These are phyloP conservation scores for Leptopilina boulardi DNA, from an alignment of 1,140 invertebrate species.

Conservation along the genomic window DNA sequence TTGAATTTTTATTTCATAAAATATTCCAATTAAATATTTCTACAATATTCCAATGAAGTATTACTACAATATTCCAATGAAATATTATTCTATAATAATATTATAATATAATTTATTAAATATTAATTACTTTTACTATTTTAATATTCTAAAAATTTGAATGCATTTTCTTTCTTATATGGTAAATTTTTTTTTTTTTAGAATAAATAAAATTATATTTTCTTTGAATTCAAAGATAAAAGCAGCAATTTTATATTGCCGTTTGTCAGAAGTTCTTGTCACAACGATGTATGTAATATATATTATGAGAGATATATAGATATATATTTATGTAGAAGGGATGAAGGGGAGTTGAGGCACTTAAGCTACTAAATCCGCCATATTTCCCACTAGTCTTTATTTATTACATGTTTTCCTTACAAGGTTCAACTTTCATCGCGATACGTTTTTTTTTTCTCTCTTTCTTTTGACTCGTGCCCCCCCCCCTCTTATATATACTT, in stretches of 20 bases:
- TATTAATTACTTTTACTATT: too few species aligned
- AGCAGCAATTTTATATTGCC: slow-evolving; percentile 37
- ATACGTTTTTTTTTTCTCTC: slow-evolving; percentile 43
- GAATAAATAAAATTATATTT: slow-evolving; percentile 29
- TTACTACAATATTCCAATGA: too few species aligned
- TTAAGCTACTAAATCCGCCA: slow-evolving; percentile 65
- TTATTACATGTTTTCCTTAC: slow-evolving; percentile 64
- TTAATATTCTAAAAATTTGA: too few species aligned
- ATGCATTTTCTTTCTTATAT: too few species aligned
- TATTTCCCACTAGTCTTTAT: slow-evolving; percentile 69
- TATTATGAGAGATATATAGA: neutral
- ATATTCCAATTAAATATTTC: too few species aligned
- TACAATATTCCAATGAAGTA: too few species aligned
- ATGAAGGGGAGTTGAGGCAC: slow-evolving; percentile 67
- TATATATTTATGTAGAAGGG: slow-evolving; percentile 54
- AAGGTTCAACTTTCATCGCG: slow-evolving; percentile 45
- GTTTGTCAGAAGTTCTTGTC: slow-evolving; percentile 60
- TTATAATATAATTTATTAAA: too few species aligned
- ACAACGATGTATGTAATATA: slow-evolving; percentile 62
- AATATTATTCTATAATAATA: too few species aligned
- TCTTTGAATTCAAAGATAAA: slow-evolving; percentile 39
- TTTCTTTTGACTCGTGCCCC: slow-evolving; percentile 41
- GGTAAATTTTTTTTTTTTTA: too few species aligned
- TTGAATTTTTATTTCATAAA: too few species aligned
- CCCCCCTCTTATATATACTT: neutral